Evolutionary conservation across 1,140 invertebrate genomes (phyloP).

Genomic region (Pseudomyrmex concolor): DNA sequence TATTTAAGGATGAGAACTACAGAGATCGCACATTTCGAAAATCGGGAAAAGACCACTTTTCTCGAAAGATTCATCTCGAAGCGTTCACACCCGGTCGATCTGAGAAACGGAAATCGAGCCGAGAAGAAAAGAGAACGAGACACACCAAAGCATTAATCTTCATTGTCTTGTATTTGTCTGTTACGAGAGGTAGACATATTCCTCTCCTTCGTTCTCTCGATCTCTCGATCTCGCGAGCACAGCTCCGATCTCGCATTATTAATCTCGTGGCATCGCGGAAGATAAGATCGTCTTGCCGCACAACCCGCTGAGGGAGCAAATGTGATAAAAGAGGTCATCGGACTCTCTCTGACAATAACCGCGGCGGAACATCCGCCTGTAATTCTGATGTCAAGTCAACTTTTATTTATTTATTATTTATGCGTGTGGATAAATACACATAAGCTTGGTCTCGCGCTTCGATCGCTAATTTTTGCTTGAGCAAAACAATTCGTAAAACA

Average conservation of each 20-base stretch:
- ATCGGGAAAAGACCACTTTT: constrained; percentile 24
- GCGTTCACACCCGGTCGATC: constrained; percentile 51
- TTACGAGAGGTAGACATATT: constrained; percentile 45
- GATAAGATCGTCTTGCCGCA: constrained; percentile 68
- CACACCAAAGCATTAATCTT: constrained; percentile 77
- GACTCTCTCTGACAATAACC: constrained; percentile 22
- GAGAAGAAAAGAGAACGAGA: too few relatives aligned
- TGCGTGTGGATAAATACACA: too few relatives aligned
- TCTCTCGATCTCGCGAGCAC: constrained; percentile 33
- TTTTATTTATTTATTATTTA: too few relatives aligned
- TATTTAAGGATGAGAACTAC: constrained; percentile 21
- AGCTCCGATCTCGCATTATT: constrained; percentile 71
- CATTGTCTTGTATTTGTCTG: constrained; percentile 80
- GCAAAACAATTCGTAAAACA: too few relatives aligned
- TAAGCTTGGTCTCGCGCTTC: too few relatives aligned
- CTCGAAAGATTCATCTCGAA: constrained; percentile 60
- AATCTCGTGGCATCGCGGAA: constrained; percentile 67
- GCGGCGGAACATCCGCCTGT: not conserved
- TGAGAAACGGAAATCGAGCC: constrained; percentile 50
- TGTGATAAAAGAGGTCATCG: constrained; percentile 8
- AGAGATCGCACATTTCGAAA: not conserved
- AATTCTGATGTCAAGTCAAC: too few relatives aligned
- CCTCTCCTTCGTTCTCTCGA: constrained; percentile 17
- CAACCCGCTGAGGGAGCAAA: constrained; percentile 18
- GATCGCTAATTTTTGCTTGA: too few relatives aligned